Percentiles rank a stretch among this genome's conserved stretches.
Evolutionary conservation across 2,888 invertebrate species (phyloP).

Genomic region (Myopa tessellatipennis): DNA sequence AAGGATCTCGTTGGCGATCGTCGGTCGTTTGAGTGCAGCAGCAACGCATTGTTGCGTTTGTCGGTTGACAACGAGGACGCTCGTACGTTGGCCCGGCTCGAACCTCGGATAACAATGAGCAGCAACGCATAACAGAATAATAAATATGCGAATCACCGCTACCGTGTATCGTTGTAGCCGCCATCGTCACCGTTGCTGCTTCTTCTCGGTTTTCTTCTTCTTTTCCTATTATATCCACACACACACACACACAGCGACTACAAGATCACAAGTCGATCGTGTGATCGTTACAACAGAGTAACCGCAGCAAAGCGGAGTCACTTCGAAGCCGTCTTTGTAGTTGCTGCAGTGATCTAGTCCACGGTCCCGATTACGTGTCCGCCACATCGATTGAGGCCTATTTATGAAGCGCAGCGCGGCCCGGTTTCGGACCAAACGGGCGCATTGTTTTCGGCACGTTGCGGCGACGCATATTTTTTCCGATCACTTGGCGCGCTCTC

Average conservation of each 20-base stretch:
- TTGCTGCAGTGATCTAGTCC: slow-evolving; percentile 16
- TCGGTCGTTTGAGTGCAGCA: background rate
- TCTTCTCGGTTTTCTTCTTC: background rate
- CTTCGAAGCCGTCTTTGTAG: background rate
- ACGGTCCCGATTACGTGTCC: slow-evolving; percentile 1
- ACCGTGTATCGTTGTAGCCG: slow-evolving; percentile 11
- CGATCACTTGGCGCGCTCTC: background rate
- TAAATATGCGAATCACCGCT: slow-evolving; percentile 37
- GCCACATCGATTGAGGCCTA: background rate
- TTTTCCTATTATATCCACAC: background rate
- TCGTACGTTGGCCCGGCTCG: background rate
- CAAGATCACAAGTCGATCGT: slow-evolving; percentile 27
- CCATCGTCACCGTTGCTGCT: background rate
- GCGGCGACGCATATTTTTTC: slow-evolving; percentile 29
- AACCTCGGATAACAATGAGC: slow-evolving; percentile 27
- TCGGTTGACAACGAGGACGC: slow-evolving; percentile 10
- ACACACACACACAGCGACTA: background rate
- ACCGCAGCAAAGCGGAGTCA: slow-evolving; percentile 16
- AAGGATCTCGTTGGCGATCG: slow-evolving; percentile 16
- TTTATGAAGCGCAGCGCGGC: background rate
- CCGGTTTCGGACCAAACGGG: background rate
- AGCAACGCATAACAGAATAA: slow-evolving; percentile 34
- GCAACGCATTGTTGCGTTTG: slow-evolving; percentile 37
- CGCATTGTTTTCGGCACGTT: slow-evolving; percentile 15
- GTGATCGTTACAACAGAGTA: slow-evolving; percentile 28